Conservation (phyloP, 64 coral and sea anemone genomes). For the Montipora foliosa region DNA sequence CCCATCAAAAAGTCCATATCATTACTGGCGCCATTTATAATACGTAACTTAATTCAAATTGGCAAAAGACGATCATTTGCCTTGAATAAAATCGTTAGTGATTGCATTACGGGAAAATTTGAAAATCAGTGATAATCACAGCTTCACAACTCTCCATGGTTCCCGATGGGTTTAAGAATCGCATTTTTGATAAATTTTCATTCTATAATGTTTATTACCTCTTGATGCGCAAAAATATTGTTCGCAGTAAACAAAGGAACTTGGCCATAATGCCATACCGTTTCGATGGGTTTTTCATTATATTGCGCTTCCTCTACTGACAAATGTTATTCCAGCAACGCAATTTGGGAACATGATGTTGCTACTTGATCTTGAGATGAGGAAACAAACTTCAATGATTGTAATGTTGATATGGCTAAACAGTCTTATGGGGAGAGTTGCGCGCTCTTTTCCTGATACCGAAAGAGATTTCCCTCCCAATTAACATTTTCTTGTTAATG, state of each 20-base stretch:
- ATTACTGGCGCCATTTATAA: conserved; percentile 9
- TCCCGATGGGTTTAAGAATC: conserved; percentile 20
- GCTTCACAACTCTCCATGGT: background rate
- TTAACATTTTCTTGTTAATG: conserved; percentile 49
- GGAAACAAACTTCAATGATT: background rate
- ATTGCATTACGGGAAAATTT: conserved; percentile 18
- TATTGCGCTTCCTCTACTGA: background rate
- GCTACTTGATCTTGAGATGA: background rate
- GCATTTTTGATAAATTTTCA: conserved; percentile 48
- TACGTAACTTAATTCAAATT: conserved; percentile 35
- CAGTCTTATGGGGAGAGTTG: background rate
- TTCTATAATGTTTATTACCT: conserved; percentile 30
- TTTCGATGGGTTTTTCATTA: conserved; percentile 45
- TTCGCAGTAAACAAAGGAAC: conserved; percentile 35
- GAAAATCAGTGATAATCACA: background rate
- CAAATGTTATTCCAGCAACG: conserved; percentile 7
- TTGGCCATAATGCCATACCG: conserved; percentile 27
- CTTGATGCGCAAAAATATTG: conserved; percentile 39
- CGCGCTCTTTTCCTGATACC: background rate
- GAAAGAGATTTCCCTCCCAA: conserved; percentile 43
- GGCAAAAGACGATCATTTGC: conserved; percentile 22
- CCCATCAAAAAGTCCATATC: conserved; percentile 8
- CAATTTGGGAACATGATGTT: background rate
- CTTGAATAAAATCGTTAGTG: conserved; percentile 7
- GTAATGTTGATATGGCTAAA: background rate